phyloP scores from a whole-genome alignment of 2,888 invertebrate species.

The Stictocephala bisonia region DNA sequence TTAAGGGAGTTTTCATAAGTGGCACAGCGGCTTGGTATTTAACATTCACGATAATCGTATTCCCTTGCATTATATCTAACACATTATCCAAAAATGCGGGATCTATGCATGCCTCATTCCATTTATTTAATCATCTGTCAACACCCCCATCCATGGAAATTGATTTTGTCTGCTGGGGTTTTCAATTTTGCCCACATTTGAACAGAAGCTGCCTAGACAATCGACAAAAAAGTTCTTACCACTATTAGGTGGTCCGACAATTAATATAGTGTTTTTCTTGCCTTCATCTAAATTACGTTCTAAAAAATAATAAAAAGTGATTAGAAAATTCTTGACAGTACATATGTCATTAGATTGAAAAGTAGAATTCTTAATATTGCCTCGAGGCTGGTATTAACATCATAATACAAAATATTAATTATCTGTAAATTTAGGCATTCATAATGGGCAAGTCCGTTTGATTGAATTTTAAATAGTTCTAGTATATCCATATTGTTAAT shows the following conservation, averaged over 20 bases:
- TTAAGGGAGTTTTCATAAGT: constrained; percentile 1
- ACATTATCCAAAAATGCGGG: constrained; percentile 30
- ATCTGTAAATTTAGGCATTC: background rate
- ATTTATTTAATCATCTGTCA: constrained; percentile 2
- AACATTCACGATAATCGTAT: constrained; percentile 6
- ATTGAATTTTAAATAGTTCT: constrained; percentile 6
- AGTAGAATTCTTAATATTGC: background rate
- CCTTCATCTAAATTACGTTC: constrained; percentile 15
- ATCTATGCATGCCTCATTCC: constrained; percentile 41
- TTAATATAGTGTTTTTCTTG: constrained; percentile 8
- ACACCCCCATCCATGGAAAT: constrained; percentile 40
- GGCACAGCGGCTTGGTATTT: constrained; percentile 18
- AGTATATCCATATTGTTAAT: background rate
- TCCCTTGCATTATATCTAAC: constrained; percentile 20
- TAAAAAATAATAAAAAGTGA: background rate
- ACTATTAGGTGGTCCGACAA: constrained; percentile 7
- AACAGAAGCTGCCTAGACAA: constrained; percentile 2
- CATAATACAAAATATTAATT: background rate
- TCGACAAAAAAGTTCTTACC: constrained; percentile 37
- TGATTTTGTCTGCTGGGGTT: constrained; percentile 21
- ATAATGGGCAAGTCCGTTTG: background rate
- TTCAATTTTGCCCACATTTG: constrained; percentile 20
- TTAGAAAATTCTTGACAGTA: background rate
- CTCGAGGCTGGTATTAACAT: background rate
- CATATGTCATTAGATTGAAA: background rate